A percentile compares a stretch with the other conserved stretches of the same genome.
Evolutionary conservation across 35 echinoderm and acorn worm genomes (phyloP).

Genomic region (Ophiothrix spiculata): DNA sequence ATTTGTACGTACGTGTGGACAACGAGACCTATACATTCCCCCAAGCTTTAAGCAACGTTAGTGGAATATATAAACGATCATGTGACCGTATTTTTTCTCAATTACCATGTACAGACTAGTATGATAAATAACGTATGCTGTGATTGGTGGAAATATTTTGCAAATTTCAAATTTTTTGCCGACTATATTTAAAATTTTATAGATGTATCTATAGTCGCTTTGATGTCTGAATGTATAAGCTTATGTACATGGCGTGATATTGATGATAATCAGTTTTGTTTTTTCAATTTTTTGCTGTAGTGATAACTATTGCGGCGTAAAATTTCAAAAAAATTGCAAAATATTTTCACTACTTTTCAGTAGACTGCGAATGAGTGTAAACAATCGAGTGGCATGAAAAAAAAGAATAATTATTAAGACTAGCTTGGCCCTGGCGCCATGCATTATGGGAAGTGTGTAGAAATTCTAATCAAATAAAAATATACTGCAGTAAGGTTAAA

Average conservation of each 20-base stretch:
- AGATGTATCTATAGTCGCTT: neutral
- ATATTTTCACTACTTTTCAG: neutral
- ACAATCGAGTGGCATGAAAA: neutral
- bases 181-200: neutral
- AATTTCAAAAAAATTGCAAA: neutral
- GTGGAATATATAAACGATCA: neutral
- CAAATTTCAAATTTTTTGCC: neutral
- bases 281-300: neutral
- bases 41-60: neutral
- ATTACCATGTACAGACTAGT: neutral
- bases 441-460: neutral
- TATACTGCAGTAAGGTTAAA: neutral
- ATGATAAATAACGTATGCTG: neutral
- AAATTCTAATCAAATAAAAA: neutral
- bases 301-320: neutral
- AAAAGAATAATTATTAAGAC: neutral
- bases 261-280: no score
- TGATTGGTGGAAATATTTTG: neutral
- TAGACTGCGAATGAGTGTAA: neutral
- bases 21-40: neutral
- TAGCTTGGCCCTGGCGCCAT: neutral
- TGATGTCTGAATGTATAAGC: neutral
- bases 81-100: neutral
- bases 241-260: neutral
- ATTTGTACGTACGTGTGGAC: no score